Conservation (phyloP, 2,888 invertebrate species). For the Platycheirus rosarum region DNA sequence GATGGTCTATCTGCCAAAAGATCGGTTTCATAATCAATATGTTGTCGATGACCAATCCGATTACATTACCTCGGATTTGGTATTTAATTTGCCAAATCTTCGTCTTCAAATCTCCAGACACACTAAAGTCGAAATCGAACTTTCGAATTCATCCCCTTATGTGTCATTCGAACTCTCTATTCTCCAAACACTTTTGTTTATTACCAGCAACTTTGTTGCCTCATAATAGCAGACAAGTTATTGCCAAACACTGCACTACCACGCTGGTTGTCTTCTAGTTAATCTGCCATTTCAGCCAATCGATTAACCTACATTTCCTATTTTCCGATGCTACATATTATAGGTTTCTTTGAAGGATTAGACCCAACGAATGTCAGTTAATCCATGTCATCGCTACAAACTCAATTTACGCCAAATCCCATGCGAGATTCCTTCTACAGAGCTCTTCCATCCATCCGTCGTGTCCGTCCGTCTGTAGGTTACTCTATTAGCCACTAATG, state of each 20-base stretch:
- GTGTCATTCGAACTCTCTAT: neutral
- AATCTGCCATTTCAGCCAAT: constrained; percentile 37
- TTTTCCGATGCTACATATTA: constrained; percentile 14
- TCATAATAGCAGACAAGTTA: neutral
- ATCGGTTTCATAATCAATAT: no score
- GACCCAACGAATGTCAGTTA: constrained; percentile 56
- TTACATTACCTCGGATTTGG: no score
- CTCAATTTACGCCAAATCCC: constrained; percentile 47
- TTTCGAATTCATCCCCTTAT: no score
- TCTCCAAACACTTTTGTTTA: neutral
- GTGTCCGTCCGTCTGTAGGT: constrained; percentile 12
- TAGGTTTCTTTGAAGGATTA: constrained; percentile 58
- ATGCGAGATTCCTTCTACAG: constrained; percentile 12
- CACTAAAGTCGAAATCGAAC: no score
- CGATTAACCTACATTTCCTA: constrained; percentile 69
- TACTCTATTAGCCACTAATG: constrained; percentile 56
- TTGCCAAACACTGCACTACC: neutral
- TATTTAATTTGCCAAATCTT: no score
- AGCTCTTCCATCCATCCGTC: neutral
- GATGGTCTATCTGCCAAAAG: no score
- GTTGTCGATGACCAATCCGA: no score
- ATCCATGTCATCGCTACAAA: constrained; percentile 69
- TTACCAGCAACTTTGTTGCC: neutral
- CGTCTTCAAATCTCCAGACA: no score
- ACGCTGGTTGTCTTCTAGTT: constrained; percentile 42